Base-by-base conservation (phyloP, 2,888 invertebrate species). In the Listrodromus nycthemerus region DNA sequence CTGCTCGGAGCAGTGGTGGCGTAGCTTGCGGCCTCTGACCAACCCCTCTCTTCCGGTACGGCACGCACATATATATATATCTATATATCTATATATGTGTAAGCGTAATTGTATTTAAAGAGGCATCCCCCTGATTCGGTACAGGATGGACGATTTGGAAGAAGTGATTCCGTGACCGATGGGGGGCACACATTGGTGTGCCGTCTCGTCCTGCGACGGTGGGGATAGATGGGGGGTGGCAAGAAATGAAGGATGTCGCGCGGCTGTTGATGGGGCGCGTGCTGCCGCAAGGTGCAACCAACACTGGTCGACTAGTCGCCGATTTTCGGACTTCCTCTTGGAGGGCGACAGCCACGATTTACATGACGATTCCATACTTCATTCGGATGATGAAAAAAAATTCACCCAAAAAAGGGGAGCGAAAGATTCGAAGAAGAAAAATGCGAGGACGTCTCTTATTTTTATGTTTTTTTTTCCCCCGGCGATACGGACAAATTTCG, bases 71-170 rank as follows among this genome's bases (percentile, higher is more conserved):
- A 21, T 19, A 65, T 8, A 33, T 5, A 33, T 33, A 33, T 33
- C 5, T 33, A 33, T 33, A 33, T 19, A 30, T 30, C 3, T 30
- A 8, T n/a, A 10, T 74, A 33, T 76, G 85, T 86, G 76, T 85
- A 81, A 80, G 86, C 85, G 83, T 89, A 91, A 91, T 90, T 90
- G 90, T 89, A 88, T 89, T 90, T 88, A 89, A 88, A 89, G 91
- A 89, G 86, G 79, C 80, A 76, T 45, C 65, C 41, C 83, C 80
- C 61, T 27, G 24, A 27, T 67, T 41, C 52, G 65, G 27, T 58
- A 16, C 27, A 58, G 27, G 27, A 27, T 48, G 21, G 74, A 82
- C 66, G 66, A 83, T 85, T 81, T 71, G 30, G 55, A 65, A 52
- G 30, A 21, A 50, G 75, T 82, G 84, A 84, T 76, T 80, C 76